phyloP scores from a whole-genome alignment of 2,888 invertebrate genomes.

The Arrhopalites spinosus region DNA sequence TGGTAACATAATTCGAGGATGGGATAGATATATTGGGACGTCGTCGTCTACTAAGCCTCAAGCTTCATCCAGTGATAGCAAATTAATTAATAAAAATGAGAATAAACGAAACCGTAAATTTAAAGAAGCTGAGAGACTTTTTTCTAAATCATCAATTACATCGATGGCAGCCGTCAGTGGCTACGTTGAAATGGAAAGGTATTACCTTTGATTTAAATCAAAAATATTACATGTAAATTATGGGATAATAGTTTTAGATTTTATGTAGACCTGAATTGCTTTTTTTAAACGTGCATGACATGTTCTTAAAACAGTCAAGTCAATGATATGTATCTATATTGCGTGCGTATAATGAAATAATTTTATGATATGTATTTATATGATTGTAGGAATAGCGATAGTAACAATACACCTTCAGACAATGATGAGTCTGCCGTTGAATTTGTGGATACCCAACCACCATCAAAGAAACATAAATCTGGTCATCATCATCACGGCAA shows the following conservation, averaged over 20 bases:
- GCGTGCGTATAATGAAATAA: too few species aligned
- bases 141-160: conserved; percentile 97
- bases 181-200: conserved; percentile 66
- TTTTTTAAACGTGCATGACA: too few species aligned
- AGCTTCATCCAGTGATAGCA: conserved; percentile 33
- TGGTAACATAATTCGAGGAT: conserved; percentile 97
- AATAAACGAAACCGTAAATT: conserved; percentile 96
- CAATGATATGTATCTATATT: too few species aligned
- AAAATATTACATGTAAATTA: too few species aligned
- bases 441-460: conserved; percentile 56
- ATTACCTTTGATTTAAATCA: background rate
- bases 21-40: conserved; percentile 86
- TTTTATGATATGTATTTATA: too few species aligned
- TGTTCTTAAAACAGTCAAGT: too few species aligned
- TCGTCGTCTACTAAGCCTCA: conserved; percentile 46
- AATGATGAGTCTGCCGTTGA: conserved; percentile 60
- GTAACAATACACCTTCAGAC: conserved; percentile 54
- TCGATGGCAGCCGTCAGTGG: conserved; percentile 91
- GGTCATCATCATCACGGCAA: conserved; percentile 43
- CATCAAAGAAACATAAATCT: conserved; percentile 30
- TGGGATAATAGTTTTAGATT: too few species aligned
- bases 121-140: conserved; percentile 94
- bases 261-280: too few species aligned
- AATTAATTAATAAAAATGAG: conserved; percentile 37
- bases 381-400: conserved; percentile 50